Percentiles rank a stretch among this genome's conserved stretches.
These are phyloP conservation scores for Andrena trimmerana DNA, from an alignment of 2,888 invertebrate genomes.

Conservation along the genomic window DNA sequence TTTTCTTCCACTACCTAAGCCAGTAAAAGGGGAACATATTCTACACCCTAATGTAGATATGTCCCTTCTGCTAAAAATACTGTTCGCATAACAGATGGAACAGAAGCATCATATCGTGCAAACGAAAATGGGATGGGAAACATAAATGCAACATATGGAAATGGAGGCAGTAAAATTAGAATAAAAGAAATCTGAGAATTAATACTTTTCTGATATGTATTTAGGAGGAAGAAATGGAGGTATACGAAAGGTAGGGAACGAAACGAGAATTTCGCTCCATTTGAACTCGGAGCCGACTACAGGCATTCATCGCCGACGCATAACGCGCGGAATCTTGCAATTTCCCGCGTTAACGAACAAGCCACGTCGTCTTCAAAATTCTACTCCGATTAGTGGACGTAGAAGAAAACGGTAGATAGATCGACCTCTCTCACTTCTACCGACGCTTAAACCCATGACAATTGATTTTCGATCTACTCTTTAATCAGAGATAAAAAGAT, in stretches of 20 bases:
- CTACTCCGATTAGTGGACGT: neutral
- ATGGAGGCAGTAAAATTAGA: neutral
- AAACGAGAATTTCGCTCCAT: neutral
- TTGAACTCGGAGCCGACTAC: neutral
- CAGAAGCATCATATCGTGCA: neutral
- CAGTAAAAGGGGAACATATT: too few relatives aligned
- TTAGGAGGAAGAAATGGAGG: slow-evolving; percentile 17
- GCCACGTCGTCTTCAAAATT: slow-evolving; percentile 10
- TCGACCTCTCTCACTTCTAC: neutral
- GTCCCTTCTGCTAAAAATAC: slow-evolving; percentile 3
- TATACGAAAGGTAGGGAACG: slow-evolving; percentile 2
- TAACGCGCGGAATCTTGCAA: slow-evolving; percentile 18
- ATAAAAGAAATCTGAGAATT: neutral
- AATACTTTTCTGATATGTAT: neutral
- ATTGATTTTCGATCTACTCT: slow-evolving; percentile 7
- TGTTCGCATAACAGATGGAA: neutral
- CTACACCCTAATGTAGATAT: too few relatives aligned
- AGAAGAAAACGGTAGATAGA: neutral
- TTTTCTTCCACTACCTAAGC: too few relatives aligned
- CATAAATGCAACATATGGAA: neutral
- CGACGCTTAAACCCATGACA: neutral
- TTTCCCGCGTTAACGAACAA: slow-evolving; percentile 56
- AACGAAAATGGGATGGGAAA: neutral
- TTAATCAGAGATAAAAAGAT: neutral
- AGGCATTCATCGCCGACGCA: neutral